Evolutionary conservation across 2,113 vertebrate species (phyloP).

Genomic region (Rhipidura dahli): DNA sequence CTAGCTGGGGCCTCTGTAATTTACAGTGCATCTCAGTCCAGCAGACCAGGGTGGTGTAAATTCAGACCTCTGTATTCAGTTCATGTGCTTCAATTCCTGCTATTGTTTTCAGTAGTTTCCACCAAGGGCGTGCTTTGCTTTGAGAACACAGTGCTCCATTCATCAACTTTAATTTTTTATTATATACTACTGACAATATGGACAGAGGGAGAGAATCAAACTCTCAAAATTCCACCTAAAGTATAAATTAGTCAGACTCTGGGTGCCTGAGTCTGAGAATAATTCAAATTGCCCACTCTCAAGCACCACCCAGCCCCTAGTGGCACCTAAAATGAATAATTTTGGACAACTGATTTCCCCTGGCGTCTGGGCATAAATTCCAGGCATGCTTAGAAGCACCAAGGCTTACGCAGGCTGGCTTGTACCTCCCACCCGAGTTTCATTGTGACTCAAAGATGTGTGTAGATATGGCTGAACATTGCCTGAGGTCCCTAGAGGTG

Average conservation of each 20-base stretch:
- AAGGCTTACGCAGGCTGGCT: background rate
- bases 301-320: conserved; percentile 19
- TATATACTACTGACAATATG: background rate
- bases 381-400: background rate
- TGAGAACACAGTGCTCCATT: conserved; percentile 11
- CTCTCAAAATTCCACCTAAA: background rate
- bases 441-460: background rate
- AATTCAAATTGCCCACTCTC: background rate
- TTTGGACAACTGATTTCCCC: background rate
- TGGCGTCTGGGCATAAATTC: background rate
- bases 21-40: background rate
- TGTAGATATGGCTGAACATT: background rate
- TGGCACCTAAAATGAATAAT: background rate
- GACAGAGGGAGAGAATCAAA: background rate
- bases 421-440: background rate
- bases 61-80: background rate
- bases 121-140: conserved; percentile 6
- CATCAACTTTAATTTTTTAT: background rate
- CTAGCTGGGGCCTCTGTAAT: background rate
- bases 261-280: background rate
- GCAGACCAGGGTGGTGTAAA: background rate
- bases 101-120: conserved; percentile 43
- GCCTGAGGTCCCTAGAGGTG: background rate
- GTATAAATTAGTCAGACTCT: background rate
- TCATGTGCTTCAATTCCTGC: conserved; percentile 33